phyloP scores from a whole-genome alignment of 92 coral and sea anemone genomes.

The Porites lobata region DNA sequence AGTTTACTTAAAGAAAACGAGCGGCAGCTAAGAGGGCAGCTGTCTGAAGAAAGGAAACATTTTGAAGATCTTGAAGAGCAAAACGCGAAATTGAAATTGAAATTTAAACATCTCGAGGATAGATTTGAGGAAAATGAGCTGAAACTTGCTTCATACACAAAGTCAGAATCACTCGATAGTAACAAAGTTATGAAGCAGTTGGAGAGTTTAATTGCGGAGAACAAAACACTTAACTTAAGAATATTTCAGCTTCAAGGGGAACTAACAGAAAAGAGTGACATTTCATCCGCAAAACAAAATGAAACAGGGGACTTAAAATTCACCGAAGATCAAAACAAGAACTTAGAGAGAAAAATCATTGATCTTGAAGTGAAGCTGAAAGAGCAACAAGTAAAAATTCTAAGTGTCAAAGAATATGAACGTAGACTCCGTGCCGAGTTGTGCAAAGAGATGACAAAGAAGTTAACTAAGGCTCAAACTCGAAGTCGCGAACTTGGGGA shows the following conservation, averaged over 20 bases:
- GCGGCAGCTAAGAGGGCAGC: slow-evolving; percentile 13
- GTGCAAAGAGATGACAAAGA: slow-evolving; percentile 67
- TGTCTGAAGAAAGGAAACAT: slow-evolving; percentile 34
- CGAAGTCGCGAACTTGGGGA: slow-evolving; percentile 79
- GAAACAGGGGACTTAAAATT: slow-evolving; percentile 8
- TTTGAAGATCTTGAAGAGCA: slow-evolving; percentile 38
- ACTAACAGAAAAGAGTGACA: slow-evolving; percentile 21
- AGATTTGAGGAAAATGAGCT: slow-evolving; percentile 48
- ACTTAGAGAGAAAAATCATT: slow-evolving; percentile 49
- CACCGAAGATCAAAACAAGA: slow-evolving; percentile 35
- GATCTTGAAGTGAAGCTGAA: slow-evolving; percentile 62
- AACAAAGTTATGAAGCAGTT: slow-evolving; percentile 30
- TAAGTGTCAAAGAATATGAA: slow-evolving; percentile 73
- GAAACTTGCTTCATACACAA: slow-evolving; percentile 44
- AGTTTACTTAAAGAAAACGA: slow-evolving; percentile 24
- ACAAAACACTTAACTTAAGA: slow-evolving; percentile 34
- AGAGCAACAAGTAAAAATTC: slow-evolving; percentile 59
- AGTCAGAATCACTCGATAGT: slow-evolving; percentile 41
- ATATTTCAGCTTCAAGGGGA: slow-evolving; percentile 68
- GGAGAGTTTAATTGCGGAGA: slow-evolving; percentile 49
- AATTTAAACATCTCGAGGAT: slow-evolving; percentile 27
- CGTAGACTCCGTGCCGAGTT: slow-evolving; percentile 78
- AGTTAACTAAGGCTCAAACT: slow-evolving; percentile 61
- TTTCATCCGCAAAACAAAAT: slow-evolving; percentile 1
- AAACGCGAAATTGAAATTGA: slow-evolving; percentile 37